Evolutionary conservation across 2,888 invertebrate species (phyloP), one percentile per base, ranked within the genome.

Genomic region (Acanthoscelides obtectus): DNA sequence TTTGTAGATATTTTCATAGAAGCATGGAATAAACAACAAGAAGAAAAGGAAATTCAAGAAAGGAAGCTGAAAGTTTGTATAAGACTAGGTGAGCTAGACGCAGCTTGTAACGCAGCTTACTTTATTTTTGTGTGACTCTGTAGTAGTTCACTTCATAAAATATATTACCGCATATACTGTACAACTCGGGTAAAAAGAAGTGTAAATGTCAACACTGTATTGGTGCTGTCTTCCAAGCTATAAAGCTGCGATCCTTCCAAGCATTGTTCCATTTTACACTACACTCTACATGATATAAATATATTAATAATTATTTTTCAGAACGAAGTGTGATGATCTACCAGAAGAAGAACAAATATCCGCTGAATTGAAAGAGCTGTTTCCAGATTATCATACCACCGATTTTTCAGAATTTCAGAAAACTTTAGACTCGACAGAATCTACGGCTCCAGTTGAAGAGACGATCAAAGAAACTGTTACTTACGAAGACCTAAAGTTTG

Each of bases 11-110:
- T 88, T 66, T 88, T 94, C 69, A 91, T 93, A 22, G 83, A 88
- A 70, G 86, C 91, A 0, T 97, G 97, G 96, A 90, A 91, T 79
- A 88, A 90, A 72, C 93, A 95, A 78, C 91, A 94, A 79, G 89
- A 90, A 69, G 89, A 90, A 22, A 88, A 89, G 20, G 90, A 90
- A 76, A 87, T 87, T 78, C 89, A 90, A 78, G 90, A 92, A 76
- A 89, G 70, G 94, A 94, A 77, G 92, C 93, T 72, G 94, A 94
- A 70, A 92, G 91, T 77, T 85, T 96, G 67, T 94, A 93, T 83
- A 91, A 91, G 71, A 92, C 90, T 12, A 92, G 90, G 89, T 89
- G 86, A 76, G 72, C 72, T 63, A n/a, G n/a, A n/a, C n/a, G n/a
- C n/a, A n/a, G n/a, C n/a, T n/a, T n/a, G n/a, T n/a, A n/a, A n/a